Conservation (phyloP, 1,140 invertebrate species). For the Triops cancriformis region DNA sequence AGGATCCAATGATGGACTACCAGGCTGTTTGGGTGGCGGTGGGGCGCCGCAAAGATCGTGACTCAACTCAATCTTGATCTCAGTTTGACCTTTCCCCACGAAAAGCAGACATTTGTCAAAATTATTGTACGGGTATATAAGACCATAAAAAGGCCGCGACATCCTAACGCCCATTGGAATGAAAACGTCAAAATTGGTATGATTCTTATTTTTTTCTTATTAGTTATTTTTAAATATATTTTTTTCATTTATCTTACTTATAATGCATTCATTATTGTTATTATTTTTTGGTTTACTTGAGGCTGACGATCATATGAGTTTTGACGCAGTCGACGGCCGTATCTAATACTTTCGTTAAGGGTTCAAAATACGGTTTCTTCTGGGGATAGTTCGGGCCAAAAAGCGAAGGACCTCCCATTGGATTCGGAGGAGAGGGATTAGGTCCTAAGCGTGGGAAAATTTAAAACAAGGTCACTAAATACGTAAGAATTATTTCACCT, state of each 20-base stretch:
- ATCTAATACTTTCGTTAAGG: constrained; percentile 25
- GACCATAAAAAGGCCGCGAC: constrained; percentile 31
- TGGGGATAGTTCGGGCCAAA: neutral
- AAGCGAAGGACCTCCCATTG: neutral
- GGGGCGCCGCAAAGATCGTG: constrained; percentile 30
- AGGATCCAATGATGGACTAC: constrained; percentile 26
- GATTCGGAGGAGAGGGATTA: neutral
- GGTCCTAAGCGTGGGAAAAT: neutral
- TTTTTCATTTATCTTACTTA: too few relatives aligned
- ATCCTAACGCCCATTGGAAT: constrained; percentile 27
- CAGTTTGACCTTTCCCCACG: constrained; percentile 28
- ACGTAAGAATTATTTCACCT: too few relatives aligned
- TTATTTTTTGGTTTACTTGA: constrained; percentile 21
- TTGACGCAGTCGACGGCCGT: constrained; percentile 31
- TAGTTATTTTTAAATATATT: too few relatives aligned
- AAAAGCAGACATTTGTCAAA: constrained; percentile 32
- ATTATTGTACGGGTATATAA: constrained; percentile 31
- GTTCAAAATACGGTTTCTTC: constrained; percentile 9
- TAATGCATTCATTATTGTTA: too few relatives aligned
- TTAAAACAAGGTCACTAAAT: neutral
- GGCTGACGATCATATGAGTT: constrained; percentile 30
- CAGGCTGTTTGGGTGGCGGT: neutral
- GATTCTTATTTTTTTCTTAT: neutral
- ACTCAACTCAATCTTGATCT: constrained; percentile 29
- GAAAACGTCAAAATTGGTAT: neutral